Evolutionary conservation across 2,888 invertebrate species (phyloP), one percentile per base, ranked within the genome.

Genomic region (Lithophane leautieri): DNA sequence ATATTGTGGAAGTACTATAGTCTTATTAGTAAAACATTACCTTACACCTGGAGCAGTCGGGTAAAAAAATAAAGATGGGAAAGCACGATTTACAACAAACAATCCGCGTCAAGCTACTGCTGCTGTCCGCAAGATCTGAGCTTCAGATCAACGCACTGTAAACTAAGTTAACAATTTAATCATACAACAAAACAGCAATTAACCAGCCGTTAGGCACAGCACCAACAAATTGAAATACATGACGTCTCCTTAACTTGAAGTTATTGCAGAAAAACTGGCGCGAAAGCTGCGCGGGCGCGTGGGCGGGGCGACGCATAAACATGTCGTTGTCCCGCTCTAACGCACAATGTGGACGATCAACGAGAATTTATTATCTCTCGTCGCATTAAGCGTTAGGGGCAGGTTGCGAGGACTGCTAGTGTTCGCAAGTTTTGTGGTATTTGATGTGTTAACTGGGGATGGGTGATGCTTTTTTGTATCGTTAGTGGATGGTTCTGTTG

Each of bases 191-290:
- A 84, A 76, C 68, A 67, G n/a, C 73, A 81, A 84, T 84, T 83
- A 81, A 60, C 90, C 89, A 91, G 88, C 88, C 88, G 90, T 90
- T 91, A 90, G 90, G 85, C 86, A 85, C 88, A 78, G 75, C 79
- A 91, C 87, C 88, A 89, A 85, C 89, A 88, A 86, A 86, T 88
- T 90, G 90, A 90, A 81, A 77, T 81, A 83, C 81, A 81, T 73
- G 73, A 84, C 54, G 77, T 84, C 84, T 81, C 86, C 88, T 88
- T 87, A 79, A 88, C 84, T 85, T 87, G 83, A 88, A 91, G 91
- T 93, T 92, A 93, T 91, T 88, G 91, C 91, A 92, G 92, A 93
- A 94, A 94, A 94, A 93, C 90, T 91, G 91, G 89, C 92, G 92
- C 92, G 88, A 89, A 88, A 87, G 76, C 79, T 91, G 92, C 93